A percentile compares a stretch with the other conserved stretches of the same genome.
phyloP scores from a whole-genome alignment of 2,888 invertebrate species.

The Exephanes ischioxanthus region DNA sequence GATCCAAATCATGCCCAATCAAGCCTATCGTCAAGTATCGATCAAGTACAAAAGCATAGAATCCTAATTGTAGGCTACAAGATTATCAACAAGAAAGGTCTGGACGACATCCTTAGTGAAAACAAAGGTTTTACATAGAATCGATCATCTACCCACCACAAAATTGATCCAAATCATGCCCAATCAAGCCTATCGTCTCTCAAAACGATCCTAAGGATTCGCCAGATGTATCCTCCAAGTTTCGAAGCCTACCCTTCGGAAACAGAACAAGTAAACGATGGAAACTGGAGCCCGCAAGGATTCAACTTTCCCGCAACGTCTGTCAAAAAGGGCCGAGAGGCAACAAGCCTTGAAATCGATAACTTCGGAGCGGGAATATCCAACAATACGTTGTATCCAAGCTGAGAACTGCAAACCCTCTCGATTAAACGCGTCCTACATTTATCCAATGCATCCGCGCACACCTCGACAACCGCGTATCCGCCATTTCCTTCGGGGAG shows the following conservation, averaged over 20 bases:
- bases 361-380: neutral
- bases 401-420: neutral
- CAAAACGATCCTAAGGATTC: neutral
- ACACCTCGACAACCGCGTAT: neutral
- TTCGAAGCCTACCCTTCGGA: neutral
- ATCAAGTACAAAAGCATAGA: neutral
- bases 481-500: conserved; percentile 19
- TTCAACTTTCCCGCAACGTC: conserved; percentile 4
- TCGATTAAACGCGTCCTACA: conserved; percentile 9
- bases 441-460: neutral
- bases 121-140: neutral
- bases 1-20: no score
- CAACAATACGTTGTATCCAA: neutral
- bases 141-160: neutral
- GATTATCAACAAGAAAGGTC: neutral
- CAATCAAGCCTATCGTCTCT: neutral
- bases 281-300: neutral
- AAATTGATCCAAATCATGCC: neutral
- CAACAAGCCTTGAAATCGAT: conserved; percentile 13
- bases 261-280: neutral
- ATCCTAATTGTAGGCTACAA: neutral
- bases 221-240: neutral
- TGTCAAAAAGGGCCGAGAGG: neutral
- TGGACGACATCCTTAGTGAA: neutral
- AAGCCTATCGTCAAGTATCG: no score